These are phyloP conservation scores for Parnassius orleans DNA, from an alignment of 2,888 invertebrate genomes.

Conservation along the genomic window DNA sequence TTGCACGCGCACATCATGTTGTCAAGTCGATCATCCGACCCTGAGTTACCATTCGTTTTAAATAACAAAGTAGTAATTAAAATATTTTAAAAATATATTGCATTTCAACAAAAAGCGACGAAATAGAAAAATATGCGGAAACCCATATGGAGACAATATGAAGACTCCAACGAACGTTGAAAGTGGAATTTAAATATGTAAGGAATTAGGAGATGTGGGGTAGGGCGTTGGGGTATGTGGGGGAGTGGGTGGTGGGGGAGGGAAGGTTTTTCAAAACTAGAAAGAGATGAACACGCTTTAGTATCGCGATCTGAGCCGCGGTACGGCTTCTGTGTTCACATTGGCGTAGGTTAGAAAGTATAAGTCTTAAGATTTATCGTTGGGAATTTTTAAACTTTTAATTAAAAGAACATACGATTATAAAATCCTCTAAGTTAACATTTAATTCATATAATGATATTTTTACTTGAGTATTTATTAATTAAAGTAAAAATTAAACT, in stretches of 20 bases:
- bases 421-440: no score
- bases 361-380: conserved; percentile 47
- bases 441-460: no score
- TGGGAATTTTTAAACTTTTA: no score
- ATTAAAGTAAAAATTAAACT: no score
- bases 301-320: conserved; percentile 73
- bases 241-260: conserved; percentile 33
- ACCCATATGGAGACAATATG: conserved; percentile 74
- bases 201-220: conserved; percentile 74
- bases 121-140: conserved; percentile 54
- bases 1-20: no score
- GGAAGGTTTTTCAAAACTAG: conserved; percentile 78
- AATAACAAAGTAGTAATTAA: no score
- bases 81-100: neutral
- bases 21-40: no score
- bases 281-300: conserved; percentile 80
- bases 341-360: conserved; percentile 42
- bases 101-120: conserved; percentile 11
- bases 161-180: conserved; percentile 65
- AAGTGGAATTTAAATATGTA: conserved; percentile 81
- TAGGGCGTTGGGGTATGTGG: conserved; percentile 32
- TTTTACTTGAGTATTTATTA: no score
- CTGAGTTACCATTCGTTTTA: neutral
- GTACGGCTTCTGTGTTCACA: conserved; percentile 36
- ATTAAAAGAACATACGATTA: no score